Evolutionary conservation across 2,888 invertebrate species (phyloP), one percentile per base, ranked within the genome.

Genomic region (Dromius quadrimaculatus): DNA sequence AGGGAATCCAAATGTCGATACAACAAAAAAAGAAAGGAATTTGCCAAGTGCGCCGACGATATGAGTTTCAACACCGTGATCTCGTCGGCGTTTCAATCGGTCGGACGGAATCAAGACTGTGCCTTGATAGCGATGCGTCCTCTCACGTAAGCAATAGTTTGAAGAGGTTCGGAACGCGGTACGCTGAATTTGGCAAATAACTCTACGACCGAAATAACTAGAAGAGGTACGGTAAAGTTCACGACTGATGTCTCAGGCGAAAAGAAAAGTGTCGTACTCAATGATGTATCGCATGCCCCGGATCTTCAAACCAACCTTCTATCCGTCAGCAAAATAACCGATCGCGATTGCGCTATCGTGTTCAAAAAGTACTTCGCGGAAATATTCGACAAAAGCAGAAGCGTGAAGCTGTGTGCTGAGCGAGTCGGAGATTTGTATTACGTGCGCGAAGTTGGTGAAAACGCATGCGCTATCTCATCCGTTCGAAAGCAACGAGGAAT

Each of bases 61-160:
- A n/a, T 50, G 2, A 20, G 50, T 50, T 22, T 19, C 9, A 19
- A 50, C 9, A 19, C 23, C 23, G 20, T 22, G 50, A 9, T 8
- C n/a, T n/a, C n/a, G n/a, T n/a, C n/a, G n/a, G n/a, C n/a, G n/a
- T n/a, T n/a, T n/a, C n/a, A n/a, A n/a, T n/a, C n/a, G 23, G 19
- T n/a, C 6, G 11, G 1, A 23, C 20, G 2, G 22, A 38, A 1
- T 17, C n/a, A 4, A 34, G 5, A 15, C 72, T 72, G 73, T 73
- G 72, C 54, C n/a, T 73, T 2, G 72, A 73, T 45, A 73, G 72
- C 23, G 73, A 73, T 1, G 72, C 71, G 20, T n/a, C 64, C 13
- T 8, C 73, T 2, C 72, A 74, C 15, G 47, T 72, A 64, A 70
- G 72, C 36, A 71, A 64, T 3, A 57, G 71, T 9, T 9, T 54